Percentiles rank a stretch among this genome's conserved stretches.
These are phyloP conservation scores for Spilosoma lubricipeda DNA, from an alignment of 2,888 invertebrate genomes.

Conservation along the genomic window DNA sequence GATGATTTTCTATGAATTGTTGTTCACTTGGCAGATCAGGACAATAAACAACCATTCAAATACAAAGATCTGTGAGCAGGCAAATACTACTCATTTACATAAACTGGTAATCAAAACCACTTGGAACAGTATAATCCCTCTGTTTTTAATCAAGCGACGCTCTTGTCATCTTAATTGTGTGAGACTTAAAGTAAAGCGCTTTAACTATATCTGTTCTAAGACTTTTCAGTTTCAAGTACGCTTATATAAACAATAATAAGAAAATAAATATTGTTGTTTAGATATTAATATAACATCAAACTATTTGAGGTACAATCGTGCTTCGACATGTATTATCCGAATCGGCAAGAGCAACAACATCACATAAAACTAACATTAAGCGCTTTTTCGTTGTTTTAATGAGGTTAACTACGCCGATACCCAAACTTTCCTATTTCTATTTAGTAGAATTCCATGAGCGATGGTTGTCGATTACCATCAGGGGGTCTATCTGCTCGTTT, in stretches of 20 bases:
- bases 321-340: no score
- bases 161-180: conserved; percentile 6
- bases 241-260: no score
- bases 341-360: no score
- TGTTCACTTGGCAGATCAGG: background rate
- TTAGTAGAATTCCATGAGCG: no score
- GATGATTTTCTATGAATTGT: background rate
- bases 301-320: no score
- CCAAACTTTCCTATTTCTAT: background rate
- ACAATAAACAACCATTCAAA: background rate
- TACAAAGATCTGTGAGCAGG: background rate
- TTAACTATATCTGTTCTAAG: no score
- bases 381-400: background rate
- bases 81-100: conserved; percentile 7
- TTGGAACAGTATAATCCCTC: conserved; percentile 2
- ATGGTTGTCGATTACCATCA: background rate
- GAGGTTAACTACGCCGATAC: background rate
- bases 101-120: conserved; percentile 1
- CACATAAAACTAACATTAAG: no score
- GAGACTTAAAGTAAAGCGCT: background rate
- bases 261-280: no score
- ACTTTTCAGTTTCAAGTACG: background rate
- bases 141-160: conserved; percentile 3
- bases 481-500: background rate
- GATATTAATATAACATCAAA: no score